A percentile compares a stretch with the other conserved stretches of the same genome.
Evolutionary conservation across 2,888 invertebrate genomes (phyloP).

Genomic region (Conops quadrifasciatus): DNA sequence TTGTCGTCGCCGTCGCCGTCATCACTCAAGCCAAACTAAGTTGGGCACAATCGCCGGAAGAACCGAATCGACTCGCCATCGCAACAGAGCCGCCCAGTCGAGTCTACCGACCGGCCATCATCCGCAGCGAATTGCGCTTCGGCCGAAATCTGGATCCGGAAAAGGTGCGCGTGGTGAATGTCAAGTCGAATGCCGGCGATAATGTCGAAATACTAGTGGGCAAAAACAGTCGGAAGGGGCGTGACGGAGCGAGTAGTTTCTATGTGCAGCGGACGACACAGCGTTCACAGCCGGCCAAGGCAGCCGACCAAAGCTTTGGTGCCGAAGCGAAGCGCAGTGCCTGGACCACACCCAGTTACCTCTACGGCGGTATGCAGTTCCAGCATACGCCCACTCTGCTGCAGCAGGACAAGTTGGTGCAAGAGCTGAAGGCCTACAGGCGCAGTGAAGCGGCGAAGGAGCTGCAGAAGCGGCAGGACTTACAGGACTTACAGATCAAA

Average conservation of each 20-base stretch:
- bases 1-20: background rate
- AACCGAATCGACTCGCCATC: constrained; percentile 15
- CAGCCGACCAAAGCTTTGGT: background rate
- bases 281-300: too few relatives aligned
- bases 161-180: constrained; percentile 78
- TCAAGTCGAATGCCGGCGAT: constrained; percentile 78
- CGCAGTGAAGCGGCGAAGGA: constrained; percentile 51
- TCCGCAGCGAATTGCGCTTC: constrained; percentile 79
- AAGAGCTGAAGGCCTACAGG: constrained; percentile 49
- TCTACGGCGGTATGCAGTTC: constrained; percentile 39
- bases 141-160: constrained; percentile 80
- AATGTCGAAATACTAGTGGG: constrained; percentile 73
- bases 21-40: constrained; percentile 27
- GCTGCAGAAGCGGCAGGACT: constrained; percentile 51
- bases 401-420: constrained; percentile 53
- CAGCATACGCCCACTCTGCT: constrained; percentile 54
- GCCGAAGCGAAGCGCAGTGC: background rate
- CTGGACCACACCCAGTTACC: background rate
- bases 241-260: constrained; percentile 49
- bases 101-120: constrained; percentile 68
- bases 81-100: background rate
- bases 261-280: constrained; percentile 51
- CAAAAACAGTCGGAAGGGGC: constrained; percentile 56
- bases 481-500: constrained; percentile 51
- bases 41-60: constrained; percentile 35